Evolutionary conservation across 2,113 vertebrate species (phyloP), one percentile per base, ranked within the genome.

Genomic region (Dascyllus trimaculatus): DNA sequence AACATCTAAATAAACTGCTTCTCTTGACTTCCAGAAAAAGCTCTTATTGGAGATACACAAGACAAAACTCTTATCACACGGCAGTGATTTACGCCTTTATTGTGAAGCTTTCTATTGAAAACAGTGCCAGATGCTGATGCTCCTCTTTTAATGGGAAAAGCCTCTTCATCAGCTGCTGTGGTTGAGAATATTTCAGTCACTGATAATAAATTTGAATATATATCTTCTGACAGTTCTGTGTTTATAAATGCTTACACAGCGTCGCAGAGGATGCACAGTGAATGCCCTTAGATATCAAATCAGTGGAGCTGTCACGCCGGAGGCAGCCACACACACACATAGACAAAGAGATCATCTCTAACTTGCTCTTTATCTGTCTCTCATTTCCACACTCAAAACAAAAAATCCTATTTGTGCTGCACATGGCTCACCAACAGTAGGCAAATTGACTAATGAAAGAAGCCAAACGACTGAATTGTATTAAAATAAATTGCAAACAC

Each of bases 401-500:
- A 57, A 61, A 59, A 74, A 67, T 68, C 51, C 51, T 70, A 22
- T 81, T 74, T 53, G 66, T 57, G 59, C 60, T n/a, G 35, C 56
- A 21, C 67, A 64, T 14, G 38, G 54, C 51, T 75, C 63, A 54
- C 7, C 15, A 61, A 57, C 43, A 62, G 49, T 22, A 61, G 9
- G 32, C 81, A 73, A 82, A 82, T 87, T 66, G 38, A 19, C n/a
- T 69, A 52, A 64, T 77, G 63, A 85, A 87, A 85, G 18, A 26
- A 59, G 40, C 52, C 64, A 46, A 79, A 75, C 21, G 49, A 48
- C 72, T 82, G 78, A 80, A 80, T 52, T 70, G 65, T 56, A 66
- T 85, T 85, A 67, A 63, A 73, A 74, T 73, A 72, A 85, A 85
- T 25, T 71, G 80, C 68, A 85, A 87, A 88, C 80, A 82, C 75